Evolutionary conservation across 2,888 invertebrate genomes (phyloP), one percentile per base, ranked within the genome.

Genomic region (Caenorhabditis sulstoni): DNA sequence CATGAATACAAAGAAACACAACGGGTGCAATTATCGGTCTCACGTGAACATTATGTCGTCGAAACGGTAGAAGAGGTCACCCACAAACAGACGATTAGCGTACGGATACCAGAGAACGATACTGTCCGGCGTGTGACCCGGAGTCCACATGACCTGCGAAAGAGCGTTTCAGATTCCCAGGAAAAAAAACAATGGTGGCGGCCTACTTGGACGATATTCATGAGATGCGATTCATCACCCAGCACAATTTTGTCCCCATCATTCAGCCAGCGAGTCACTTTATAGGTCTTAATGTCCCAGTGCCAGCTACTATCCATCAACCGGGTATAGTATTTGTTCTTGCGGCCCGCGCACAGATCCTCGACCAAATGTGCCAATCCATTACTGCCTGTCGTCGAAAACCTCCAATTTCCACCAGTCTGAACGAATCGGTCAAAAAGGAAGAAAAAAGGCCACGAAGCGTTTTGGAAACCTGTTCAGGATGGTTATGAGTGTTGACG

Each of bases 401-500:
- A 85, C 23, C 82, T 45, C 81, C 82, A 83, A 68, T 85, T 85
- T 22, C 85, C 85, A 12, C 84, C 83, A 0, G 81, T 83, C 85
- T 85, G 47, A 76, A 82, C 59, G 41, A 61, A 55, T 62, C 52
- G 59, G 44, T 65, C 59, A 74, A 53, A 39, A 37, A 50, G 16
- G 11, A 62, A 62, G 29, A 49, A 47, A 50, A 50, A 65, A 61
- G 35, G 20, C 37, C 35, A 35, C 22, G 22, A 29, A 29, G 29
- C 4, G 29, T 29, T 29, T 29, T 29, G 41, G 44, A 47, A 18
- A 85, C 85, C 81, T 85, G 85, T 78, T 84, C 85, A 11, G 84
- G 81, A 73, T 85, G 85, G 59, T 85, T 85, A 73, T 85, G 85
- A 41, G 85, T 85, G 64, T 84, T 85, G 47, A 85, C 81, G 41